Conservation (phyloP, 2,888 invertebrate genomes). For the Axea sp. region DNA sequence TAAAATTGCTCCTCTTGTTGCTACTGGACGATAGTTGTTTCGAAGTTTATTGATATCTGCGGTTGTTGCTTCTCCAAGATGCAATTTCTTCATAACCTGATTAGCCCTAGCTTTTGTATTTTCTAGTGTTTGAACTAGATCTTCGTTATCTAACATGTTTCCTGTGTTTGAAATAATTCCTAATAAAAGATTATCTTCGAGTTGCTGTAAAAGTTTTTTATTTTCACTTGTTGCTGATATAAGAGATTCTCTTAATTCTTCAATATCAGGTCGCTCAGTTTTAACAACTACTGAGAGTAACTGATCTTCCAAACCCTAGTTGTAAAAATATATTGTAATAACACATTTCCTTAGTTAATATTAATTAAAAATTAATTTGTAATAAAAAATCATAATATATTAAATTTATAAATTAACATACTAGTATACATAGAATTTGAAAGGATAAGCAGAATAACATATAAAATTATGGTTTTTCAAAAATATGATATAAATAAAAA, state of each 20-base stretch:
- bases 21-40: constrained; percentile 92
- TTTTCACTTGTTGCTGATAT: constrained; percentile 92
- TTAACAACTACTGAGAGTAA: constrained; percentile 93
- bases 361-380: too few relatives aligned
- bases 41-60: constrained; percentile 90
- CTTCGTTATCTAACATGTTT: constrained; percentile 95
- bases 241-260: constrained; percentile 90
- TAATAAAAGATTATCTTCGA: constrained; percentile 91
- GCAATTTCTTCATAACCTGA: constrained; percentile 89
- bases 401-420: too few relatives aligned
- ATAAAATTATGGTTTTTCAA: too few relatives aligned
- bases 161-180: constrained; percentile 93
- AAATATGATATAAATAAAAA: too few relatives aligned
- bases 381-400: too few relatives aligned
- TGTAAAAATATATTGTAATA: neutral
- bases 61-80: constrained; percentile 87
- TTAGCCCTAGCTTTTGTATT: constrained; percentile 92
- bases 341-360: too few relatives aligned
- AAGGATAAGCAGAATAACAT: too few relatives aligned
- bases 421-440: too few relatives aligned
- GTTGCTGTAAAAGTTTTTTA: constrained; percentile 88
- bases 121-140: constrained; percentile 91
- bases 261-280: constrained; percentile 91
- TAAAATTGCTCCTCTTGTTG: constrained; percentile 91
- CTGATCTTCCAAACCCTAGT: constrained; percentile 92